Base-by-base conservation (phyloP, 2,113 vertebrate genomes). In the Narcine bancroftii region DNA sequence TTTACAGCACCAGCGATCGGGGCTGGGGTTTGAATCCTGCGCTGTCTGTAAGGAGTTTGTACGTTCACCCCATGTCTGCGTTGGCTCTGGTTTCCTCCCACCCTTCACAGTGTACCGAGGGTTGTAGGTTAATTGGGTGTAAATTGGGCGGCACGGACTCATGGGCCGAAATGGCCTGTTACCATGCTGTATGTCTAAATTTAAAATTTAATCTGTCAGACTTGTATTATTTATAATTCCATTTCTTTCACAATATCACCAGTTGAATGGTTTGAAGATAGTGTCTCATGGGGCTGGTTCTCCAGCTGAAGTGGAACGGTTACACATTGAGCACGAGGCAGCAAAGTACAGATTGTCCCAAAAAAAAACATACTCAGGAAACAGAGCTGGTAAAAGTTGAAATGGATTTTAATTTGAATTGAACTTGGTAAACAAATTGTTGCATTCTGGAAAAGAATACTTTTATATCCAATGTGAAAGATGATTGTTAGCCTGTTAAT, bases 181-280 rank as follows among this genome's bases (percentile, higher is more conserved):
- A n/a, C n/a, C n/a, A n/a, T n/a, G n/a, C n/a, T n/a, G n/a, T n/a
- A n/a, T n/a, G n/a, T n/a, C n/a, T n/a, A n/a, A n/a, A n/a, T n/a
- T n/a, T n/a, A n/a, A n/a, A n/a, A n/a, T n/a, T n/a, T n/a, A n/a
- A n/a, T 36, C 81, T 63, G 81, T 56, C 72, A 60, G 81, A 1
- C 81, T 87, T 56, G 17, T 87, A 63, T 63, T 87, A 87, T 60
- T 87, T 87, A 87, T 60, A 87, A 36, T 60, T 87, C 50, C 33
- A 87, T 60, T 63, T 87, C 79, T 87, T 87, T 87, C 9, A 87
- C 81, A 63, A 87, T 87, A 24, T 60, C 15, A 87, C 29, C 13
- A 63, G 53, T 33, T 60, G 29, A 17, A 60, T 60, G 36, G 33
- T 63, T 36, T 24, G 36, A 87, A 60, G 56, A 39, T 17, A 63